Conservation (phyloP, 2,113 vertebrate genomes). For the Egretta garzetta region DNA sequence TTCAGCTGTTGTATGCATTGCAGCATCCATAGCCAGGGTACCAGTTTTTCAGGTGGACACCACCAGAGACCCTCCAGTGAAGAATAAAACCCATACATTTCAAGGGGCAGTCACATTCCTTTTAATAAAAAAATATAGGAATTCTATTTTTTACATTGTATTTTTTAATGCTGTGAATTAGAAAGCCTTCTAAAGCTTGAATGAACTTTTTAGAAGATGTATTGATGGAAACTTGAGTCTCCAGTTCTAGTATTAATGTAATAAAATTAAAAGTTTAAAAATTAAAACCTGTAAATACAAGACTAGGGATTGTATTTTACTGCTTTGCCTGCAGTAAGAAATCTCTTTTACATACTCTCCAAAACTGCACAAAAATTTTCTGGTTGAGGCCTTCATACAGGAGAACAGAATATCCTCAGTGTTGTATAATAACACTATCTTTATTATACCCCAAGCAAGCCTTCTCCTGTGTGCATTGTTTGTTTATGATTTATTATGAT, state of each 20-base stretch:
- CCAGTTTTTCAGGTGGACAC: background rate
- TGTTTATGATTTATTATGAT: background rate
- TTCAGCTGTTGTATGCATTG: background rate
- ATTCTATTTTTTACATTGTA: background rate
- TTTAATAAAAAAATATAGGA: background rate
- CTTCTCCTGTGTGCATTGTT: background rate
- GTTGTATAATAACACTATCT: background rate
- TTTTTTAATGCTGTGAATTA: background rate
- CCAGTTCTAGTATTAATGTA: background rate
- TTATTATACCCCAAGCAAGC: background rate
- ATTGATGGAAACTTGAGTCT: background rate
- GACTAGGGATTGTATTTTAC: background rate
- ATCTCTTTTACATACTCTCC: background rate
- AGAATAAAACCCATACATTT: background rate
- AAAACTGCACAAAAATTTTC: background rate
- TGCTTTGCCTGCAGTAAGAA: background rate
- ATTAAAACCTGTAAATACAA: background rate
- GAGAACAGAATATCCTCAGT: background rate
- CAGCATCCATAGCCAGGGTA: background rate
- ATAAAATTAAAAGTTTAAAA: background rate
- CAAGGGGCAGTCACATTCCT: fast-evolving
- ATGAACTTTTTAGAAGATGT: background rate
- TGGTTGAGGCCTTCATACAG: background rate
- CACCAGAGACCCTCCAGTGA: background rate
- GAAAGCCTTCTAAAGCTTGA: background rate